Evolutionary conservation across 2,797 vertebrate genomes (phyloP), one percentile per base, ranked within the genome.

Genomic region (Acrocephalus scirpaceus): DNA sequence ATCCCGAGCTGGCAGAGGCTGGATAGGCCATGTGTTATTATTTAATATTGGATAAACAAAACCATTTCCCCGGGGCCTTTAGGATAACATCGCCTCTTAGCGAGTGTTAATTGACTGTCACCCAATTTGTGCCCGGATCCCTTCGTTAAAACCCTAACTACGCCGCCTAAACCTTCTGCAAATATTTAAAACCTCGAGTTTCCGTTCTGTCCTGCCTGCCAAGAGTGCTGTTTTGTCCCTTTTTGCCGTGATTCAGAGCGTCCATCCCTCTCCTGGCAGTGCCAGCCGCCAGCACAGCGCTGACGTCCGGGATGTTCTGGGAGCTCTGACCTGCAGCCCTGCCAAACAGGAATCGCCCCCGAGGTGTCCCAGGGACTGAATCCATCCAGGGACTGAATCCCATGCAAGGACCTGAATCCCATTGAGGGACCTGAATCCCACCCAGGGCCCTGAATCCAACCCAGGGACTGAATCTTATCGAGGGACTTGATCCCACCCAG

Each of bases 1-100:
- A 32, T 51, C 44, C 62, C 7, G 61, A 51, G 72, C 65, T 89
- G 84, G 80, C 88, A 84, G 57, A 51, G 44, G 23, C 40, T 60
- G 51, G 17, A 32, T 4, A 45, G 26, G 34, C 66, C 51, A 7
- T 36, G 69, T 91, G 69, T 69, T 91, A 53, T 84, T 73, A 84
- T 88, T 95, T 86, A 74, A 45, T 81, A 34, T 10, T 69, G 76
- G 25, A 81, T 66, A 91, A 94, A 92, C 69, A 34, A 81, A 91
- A 26, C 67, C 40, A 64, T 95, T 94, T 90, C 90, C 89, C 72
- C 36, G 30, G 48, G 62, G 62, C 51, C 87, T 93, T 80, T 53
- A 65, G 76, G 70, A 86, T 66, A 86, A 57, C 57, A 67, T 47
- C 34, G 8, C 60, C 65, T 85, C 89, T 66, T 56, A 90, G 42